phyloP scores from a whole-genome alignment of 2,888 invertebrate species.

The Agonopterix arenella region DNA sequence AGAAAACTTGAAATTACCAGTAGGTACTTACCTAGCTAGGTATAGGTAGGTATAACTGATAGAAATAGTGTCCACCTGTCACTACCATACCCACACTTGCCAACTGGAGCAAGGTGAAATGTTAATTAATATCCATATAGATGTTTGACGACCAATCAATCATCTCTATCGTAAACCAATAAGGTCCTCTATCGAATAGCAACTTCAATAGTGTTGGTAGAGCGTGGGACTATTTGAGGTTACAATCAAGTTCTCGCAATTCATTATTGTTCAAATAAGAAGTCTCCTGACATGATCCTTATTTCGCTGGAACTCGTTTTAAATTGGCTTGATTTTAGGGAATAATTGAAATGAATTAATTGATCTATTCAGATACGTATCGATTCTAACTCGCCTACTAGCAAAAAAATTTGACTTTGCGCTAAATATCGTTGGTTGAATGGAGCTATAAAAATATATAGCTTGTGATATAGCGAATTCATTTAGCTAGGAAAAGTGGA shows the following conservation, averaged over 20 bases:
- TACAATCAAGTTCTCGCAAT: conserved; percentile 37
- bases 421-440: conserved; percentile 20
- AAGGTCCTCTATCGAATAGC: neutral
- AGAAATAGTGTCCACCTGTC: neutral
- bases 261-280: conserved; percentile 29
- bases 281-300: too few relatives aligned
- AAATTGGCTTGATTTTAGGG: too few relatives aligned
- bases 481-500: too few relatives aligned
- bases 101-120: conserved; percentile 40
- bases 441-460: too few relatives aligned
- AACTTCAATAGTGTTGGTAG: neutral
- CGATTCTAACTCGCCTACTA: conserved; percentile 38
- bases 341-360: conserved; percentile 16
- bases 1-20: too few relatives aligned
- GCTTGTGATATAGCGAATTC: too few relatives aligned
- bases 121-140: conserved; percentile 47
- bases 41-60: neutral
- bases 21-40: neutral
- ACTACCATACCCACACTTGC: conserved; percentile 1
- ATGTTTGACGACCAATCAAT: neutral
- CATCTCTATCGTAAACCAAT: conserved; percentile 17
- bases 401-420: conserved; percentile 39
- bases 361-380: conserved; percentile 31
- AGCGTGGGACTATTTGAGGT: conserved; percentile 62
- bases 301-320: too few relatives aligned